Base-by-base conservation (phyloP, 2,888 invertebrate species). In the Athalia rosae region DNA sequence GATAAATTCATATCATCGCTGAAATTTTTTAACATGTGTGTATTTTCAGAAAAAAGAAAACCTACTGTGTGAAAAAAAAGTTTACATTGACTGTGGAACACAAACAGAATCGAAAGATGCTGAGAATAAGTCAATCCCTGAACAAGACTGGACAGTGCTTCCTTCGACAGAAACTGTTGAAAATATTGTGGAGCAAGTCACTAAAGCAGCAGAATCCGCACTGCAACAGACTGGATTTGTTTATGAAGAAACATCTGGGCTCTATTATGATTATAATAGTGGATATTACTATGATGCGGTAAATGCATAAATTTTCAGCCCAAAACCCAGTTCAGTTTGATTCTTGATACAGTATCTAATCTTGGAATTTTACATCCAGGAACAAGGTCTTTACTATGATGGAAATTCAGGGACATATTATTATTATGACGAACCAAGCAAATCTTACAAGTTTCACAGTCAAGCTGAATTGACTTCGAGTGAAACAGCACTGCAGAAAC, bases 231-330 rank as follows among this genome's bases (percentile, higher is more conserved):
- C 93, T 66, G 95, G 95, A 15, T 96, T 97, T 92, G 95, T 96
- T 47, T 97, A 95, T 90, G 97, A 97, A 82, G 94, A 95, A 86
- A 95, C 95, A 3, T 95, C 95, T 43, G 97, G 97, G 81, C 92
- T 97, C 91, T 97, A 97, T 90, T 97, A 97, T 89, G 96, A 97
- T 90, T 95, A 95, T 83, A 95, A 94, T 85, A 95, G 96, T 82
- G 97, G 97, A 80, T 97, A 96, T 90, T 97, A 97, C 91, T 97
- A 97, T 87, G 96, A 97, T 91, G 93, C 96, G 83, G 97, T 96
- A 92, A 59, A 2, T 79, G 73, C 1, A 41, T 78, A 69, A 67
- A n/a, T 8, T 43, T 76, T 11, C 8, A 8, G 45, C 50, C 61
- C 9, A 47, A 63, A 62, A 48, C 41, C 53, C 9, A 62, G 11